Evolutionary conservation across 1,140 invertebrate genomes (phyloP).

Genomic region (Scaptomyza graminum): DNA sequence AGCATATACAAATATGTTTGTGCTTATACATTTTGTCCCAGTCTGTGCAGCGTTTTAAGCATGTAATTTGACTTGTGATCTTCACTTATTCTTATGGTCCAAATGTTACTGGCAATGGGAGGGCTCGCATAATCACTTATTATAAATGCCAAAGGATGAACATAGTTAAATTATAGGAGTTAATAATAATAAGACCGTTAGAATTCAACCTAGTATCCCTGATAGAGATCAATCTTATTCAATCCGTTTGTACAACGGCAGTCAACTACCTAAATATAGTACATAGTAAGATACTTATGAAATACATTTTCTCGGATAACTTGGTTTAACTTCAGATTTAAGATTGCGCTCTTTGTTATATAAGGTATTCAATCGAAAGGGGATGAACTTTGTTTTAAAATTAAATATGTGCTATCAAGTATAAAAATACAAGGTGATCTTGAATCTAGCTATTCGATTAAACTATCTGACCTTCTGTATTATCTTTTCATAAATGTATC

Average conservation of each 20-base stretch:
- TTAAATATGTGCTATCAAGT: conserved; percentile 13
- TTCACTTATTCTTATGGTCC: conserved; percentile 71
- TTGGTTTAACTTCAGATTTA: too few relatives aligned
- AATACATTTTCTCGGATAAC: too few relatives aligned
- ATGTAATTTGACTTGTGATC: conserved; percentile 74
- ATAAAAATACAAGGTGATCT: background rate
- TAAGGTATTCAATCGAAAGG: background rate
- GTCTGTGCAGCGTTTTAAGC: conserved; percentile 10
- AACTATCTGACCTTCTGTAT: conserved; percentile 7
- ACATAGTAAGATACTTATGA: too few relatives aligned
- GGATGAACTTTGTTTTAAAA: conserved; percentile 1
- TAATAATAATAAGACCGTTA: too few relatives aligned
- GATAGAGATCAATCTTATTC: too few relatives aligned
- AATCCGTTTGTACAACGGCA: too few relatives aligned
- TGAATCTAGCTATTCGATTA: background rate
- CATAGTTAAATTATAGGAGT: too few relatives aligned
- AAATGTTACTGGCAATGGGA: conserved; percentile 50
- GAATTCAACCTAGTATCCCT: too few relatives aligned
- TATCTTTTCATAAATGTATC: conserved; percentile 5
- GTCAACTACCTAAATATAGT: too few relatives aligned
- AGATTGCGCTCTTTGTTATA: too few relatives aligned
- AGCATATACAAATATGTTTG: background rate
- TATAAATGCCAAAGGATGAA: too few relatives aligned
- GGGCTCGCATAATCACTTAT: background rate
- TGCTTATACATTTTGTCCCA: background rate